phyloP scores from a whole-genome alignment of 2,113 vertebrate species.

The Formicarius rufipectus region DNA sequence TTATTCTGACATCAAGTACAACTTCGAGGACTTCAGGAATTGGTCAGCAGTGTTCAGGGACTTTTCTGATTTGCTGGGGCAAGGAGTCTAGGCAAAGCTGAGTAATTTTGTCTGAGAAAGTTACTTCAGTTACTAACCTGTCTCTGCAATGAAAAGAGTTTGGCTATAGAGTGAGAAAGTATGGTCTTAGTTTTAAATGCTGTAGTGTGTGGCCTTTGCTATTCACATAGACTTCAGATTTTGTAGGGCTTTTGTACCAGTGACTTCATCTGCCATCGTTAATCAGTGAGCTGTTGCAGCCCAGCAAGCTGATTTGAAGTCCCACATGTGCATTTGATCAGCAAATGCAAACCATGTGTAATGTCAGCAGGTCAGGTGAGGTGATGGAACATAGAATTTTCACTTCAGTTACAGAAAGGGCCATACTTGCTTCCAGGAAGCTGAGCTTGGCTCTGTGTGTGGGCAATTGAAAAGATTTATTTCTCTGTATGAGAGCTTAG shows the following conservation, averaged over 20 bases:
- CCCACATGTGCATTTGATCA: slow-evolving; percentile 69
- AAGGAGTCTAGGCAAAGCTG: background rate
- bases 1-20: background rate
- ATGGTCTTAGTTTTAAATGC: background rate
- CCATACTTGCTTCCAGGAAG: slow-evolving; percentile 76
- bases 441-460: slow-evolving; percentile 62
- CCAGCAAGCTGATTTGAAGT: slow-evolving; percentile 62
- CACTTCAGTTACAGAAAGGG: slow-evolving; percentile 76
- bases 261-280: slow-evolving; percentile 58
- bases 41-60: background rate
- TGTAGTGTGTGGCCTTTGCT: background rate
- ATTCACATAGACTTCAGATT: background rate
- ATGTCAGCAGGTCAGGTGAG: slow-evolving; percentile 66
- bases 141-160: background rate
- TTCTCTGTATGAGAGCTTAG: slow-evolving; percentile 63
- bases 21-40: background rate
- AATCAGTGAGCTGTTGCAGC: slow-evolving; percentile 58
- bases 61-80: background rate
- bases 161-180: background rate
- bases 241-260: background rate
- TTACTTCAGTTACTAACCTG: background rate
- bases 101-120: background rate
- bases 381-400: slow-evolving; percentile 62
- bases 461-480: slow-evolving; percentile 74
- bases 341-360: slow-evolving; percentile 68